phyloP scores from a whole-genome alignment of 2,888 invertebrate species.

The Brachylomia viminalis region DNA sequence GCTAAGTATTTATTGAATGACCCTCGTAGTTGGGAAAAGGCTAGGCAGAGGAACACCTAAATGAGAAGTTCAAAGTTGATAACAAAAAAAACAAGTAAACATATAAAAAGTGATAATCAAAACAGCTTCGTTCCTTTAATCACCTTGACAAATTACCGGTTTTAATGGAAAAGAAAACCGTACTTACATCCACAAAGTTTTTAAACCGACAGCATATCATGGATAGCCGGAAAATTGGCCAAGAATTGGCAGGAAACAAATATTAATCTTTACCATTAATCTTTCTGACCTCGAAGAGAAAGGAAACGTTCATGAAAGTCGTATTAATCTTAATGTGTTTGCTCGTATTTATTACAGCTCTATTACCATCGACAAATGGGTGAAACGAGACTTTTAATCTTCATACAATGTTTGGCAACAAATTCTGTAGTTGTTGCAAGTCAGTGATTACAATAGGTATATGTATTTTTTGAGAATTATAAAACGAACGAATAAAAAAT shows the following conservation, averaged over 20 bases:
- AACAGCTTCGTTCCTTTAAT: too few species aligned
- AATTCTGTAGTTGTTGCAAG: neutral
- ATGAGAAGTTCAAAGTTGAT: neutral
- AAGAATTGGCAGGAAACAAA: slow-evolving; percentile 14
- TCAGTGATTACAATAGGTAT: too few species aligned
- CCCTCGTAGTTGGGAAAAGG: too few species aligned
- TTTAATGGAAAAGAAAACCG: neutral
- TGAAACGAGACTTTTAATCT: slow-evolving; percentile 17
- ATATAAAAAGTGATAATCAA: neutral
- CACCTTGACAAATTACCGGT: neutral
- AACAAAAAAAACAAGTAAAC: neutral
- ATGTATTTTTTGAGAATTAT: too few species aligned
- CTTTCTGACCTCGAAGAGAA: slow-evolving; percentile 5
- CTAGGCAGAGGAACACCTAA: too few species aligned
- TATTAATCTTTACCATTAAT: slow-evolving; percentile 22
- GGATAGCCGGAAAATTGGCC: neutral
- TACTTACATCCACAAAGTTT: neutral
- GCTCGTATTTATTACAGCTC: slow-evolving; percentile 18
- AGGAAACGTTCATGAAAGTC: slow-evolving; percentile 22
- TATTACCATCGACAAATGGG: slow-evolving; percentile 22
- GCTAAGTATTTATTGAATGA: too few species aligned
- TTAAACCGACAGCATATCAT: too few species aligned
- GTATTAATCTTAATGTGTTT: slow-evolving; percentile 21
- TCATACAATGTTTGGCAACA: slow-evolving; percentile 13
- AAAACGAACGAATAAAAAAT: too few species aligned